Conservation (phyloP, 2,888 invertebrate genomes). For the Fragum fragum region DNA sequence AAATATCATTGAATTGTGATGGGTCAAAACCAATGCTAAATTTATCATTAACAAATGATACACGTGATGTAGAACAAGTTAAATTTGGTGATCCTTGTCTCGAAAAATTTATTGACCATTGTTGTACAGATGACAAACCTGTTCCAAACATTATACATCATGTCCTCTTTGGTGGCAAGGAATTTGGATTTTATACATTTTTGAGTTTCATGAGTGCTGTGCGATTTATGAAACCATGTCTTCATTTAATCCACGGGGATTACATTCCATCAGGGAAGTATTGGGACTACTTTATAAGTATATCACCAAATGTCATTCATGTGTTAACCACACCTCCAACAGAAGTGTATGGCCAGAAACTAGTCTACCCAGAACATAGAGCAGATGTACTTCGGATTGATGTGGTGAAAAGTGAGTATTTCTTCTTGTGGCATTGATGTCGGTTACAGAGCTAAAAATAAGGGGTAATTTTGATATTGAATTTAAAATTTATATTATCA, state of each 20-base stretch:
- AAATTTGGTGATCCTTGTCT: conserved; percentile 45
- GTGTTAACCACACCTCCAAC: conserved; percentile 57
- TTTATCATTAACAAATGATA: conserved; percentile 6
- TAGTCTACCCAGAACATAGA: conserved; percentile 68
- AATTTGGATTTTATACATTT: conserved; percentile 51
- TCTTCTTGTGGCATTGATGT: too few relatives aligned
- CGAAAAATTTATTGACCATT: conserved; percentile 43
- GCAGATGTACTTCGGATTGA: conserved; percentile 72
- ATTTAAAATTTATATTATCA: too few relatives aligned
- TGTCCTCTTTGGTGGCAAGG: conserved; percentile 51
- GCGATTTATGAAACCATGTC: conserved; percentile 69
- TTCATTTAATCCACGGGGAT: conserved; percentile 69
- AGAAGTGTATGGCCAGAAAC: conserved; percentile 62
- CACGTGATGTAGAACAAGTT: conserved; percentile 24
- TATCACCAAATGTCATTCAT: conserved; percentile 69
- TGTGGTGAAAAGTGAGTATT: conserved; percentile 65
- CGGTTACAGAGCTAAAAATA: too few relatives aligned
- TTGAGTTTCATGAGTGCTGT: conserved; percentile 62
- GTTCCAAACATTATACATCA: conserved; percentile 65
- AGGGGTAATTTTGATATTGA: too few relatives aligned
- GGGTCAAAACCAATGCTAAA: not conserved
- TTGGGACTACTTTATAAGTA: conserved; percentile 70
- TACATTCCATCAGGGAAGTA: conserved; percentile 67
- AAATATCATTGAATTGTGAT: conserved; percentile 17
- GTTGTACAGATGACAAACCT: conserved; percentile 39